phyloP scores from a whole-genome alignment of 2,797 vertebrate species.

The Delichon dasypus region DNA sequence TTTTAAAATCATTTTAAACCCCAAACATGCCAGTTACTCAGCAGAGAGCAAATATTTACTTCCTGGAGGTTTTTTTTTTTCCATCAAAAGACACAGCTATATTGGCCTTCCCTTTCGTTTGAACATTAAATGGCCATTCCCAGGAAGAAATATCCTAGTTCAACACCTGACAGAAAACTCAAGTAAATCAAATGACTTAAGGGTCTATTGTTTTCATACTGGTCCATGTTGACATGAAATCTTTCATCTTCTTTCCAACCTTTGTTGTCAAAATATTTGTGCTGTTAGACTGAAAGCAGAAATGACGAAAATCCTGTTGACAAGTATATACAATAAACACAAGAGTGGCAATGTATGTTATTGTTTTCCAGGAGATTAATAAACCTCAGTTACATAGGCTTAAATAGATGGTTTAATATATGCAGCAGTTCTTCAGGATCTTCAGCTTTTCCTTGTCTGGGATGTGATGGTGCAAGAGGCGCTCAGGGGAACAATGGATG shows the following conservation, averaged over 20 bases:
- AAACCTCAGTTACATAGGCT: not conserved
- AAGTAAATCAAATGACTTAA: not conserved
- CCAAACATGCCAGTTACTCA: not conserved
- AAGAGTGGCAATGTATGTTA: accelerated
- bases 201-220: not conserved
- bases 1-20: not conserved
- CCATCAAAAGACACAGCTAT: not conserved
- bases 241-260: not conserved
- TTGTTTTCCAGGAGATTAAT: not conserved
- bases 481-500: not conserved
- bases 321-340: accelerated
- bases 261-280: not conserved
- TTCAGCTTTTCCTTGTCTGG: not conserved
- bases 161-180: not conserved
- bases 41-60: conserved; percentile 3
- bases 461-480: not conserved
- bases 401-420: not conserved
- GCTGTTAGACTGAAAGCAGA: not conserved
- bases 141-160: not conserved
- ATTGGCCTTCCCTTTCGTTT: not conserved
- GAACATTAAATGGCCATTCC: not conserved
- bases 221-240: not conserved
- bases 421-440: not conserved
- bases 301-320: not conserved
- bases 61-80: not conserved